Base-by-base conservation (phyloP, 2,888 invertebrate genomes). In the Caenorhabditis sinica region DNA sequence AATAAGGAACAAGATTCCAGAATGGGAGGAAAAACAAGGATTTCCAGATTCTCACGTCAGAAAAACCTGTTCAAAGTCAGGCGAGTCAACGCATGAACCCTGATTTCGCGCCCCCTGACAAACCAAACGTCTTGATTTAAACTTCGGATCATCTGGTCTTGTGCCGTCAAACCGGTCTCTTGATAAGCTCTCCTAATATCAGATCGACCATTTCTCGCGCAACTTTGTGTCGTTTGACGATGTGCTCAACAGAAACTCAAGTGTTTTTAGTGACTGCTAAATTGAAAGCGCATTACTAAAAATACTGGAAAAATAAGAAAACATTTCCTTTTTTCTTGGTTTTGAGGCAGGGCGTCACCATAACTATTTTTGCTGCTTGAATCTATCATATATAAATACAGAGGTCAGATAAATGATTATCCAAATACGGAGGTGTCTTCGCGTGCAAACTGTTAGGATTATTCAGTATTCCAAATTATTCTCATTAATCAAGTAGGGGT, bases 131-230 rank as follows among this genome's bases (percentile, higher is more conserved):
- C 51, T 45, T 11, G 63, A 56, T 66, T 66, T 58, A 72, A 72
- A 65, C 49, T 72, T 72, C 72, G 72, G 72, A 65, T 80, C 45
- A 80, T 72, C 80, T 53, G 53, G 66, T 65, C 72, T 58, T 66
- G 72, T 80, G 72, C 49, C 72, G 72, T 80, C 80, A 76, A 9
- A 49, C 23, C 23, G 25, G 15, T 43, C 30, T n/a, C 17, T 49
- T 45, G 45, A 65, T 72, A 80, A 72, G 53, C 80, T 9, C 28
- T 36, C 66, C 51, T 36, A 17, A 65, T 72, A 63, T 65, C 72
- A 72, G 56, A 79, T 72, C 63, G 65, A 66, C 60, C 72, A 72
- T 36, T 80, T 33, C 40, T 40, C 51, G 71, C 71, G 71, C 63
- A 65, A 60, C 40, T 28, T 9, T 25, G 6, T 23, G 20, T 13